Percentiles rank a stretch among this genome's conserved stretches.
phyloP scores from a whole-genome alignment of 2,888 invertebrate species.

The Diplolepis rosae region DNA sequence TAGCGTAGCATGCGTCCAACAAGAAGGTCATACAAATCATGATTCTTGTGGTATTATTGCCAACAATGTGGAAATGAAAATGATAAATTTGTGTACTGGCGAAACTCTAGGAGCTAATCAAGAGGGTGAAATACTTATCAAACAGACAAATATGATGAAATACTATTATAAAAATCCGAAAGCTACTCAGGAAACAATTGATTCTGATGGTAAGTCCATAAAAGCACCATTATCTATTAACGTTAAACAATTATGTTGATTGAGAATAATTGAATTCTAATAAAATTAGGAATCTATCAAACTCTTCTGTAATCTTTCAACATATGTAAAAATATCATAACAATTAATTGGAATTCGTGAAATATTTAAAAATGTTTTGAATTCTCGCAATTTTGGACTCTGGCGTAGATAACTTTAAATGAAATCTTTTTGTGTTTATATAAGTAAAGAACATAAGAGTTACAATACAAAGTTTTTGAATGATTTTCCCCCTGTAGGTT shows the following conservation, averaged over 20 bases:
- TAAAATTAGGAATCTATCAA: no score
- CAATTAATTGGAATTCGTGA: no score
- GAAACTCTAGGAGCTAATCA: slow-evolving; percentile 56
- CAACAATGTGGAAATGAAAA: slow-evolving; percentile 53
- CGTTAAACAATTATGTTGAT: no score
- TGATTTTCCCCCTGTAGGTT: no score
- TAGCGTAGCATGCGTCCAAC: slow-evolving; percentile 44
- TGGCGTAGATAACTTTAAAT: not conserved
- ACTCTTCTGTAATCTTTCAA: no score
- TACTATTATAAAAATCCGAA: slow-evolving; percentile 76
- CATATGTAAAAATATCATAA: no score
- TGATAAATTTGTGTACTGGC: slow-evolving; percentile 51
- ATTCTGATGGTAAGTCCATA: slow-evolving; percentile 74
- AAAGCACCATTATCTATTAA: no score
- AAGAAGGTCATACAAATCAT: slow-evolving; percentile 19
- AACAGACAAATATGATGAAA: slow-evolving; percentile 69
- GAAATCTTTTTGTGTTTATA: not conserved
- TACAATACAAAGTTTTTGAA: no score
- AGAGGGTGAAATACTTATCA: slow-evolving; percentile 52
- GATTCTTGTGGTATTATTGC: slow-evolving; percentile 57
- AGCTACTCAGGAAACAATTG: slow-evolving; percentile 75
- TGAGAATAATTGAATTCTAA: no score
- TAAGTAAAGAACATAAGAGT: no score
- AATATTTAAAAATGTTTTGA: no score
- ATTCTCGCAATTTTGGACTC: no score